Percentiles rank a stretch among this genome's conserved stretches.
Evolutionary conservation across 1,140 invertebrate species (phyloP).

Genomic region (Drosophila sturtevanti): DNA sequence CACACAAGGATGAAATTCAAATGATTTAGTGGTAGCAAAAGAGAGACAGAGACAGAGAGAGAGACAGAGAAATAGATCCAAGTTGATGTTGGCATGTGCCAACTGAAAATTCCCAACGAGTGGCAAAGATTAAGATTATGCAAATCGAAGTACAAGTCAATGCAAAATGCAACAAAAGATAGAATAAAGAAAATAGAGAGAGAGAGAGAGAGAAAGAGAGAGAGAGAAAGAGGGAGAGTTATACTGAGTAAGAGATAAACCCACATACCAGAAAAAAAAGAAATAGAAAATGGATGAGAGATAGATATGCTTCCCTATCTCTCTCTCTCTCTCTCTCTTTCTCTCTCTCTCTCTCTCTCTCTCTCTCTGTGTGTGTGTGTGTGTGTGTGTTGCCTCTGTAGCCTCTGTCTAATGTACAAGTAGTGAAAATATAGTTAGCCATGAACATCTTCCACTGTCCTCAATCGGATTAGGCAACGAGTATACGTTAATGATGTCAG

Average conservation of each 20-base stretch:
- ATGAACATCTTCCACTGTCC: background rate
- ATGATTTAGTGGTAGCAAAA: no score
- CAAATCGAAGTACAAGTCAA: conserved; percentile 67
- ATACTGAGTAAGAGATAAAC: background rate
- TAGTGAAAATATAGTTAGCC: conserved; percentile 6
- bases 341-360: no score
- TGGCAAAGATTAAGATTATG: conserved; percentile 75
- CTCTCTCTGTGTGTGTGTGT: no score
- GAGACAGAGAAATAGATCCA: background rate
- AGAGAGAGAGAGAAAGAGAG: background rate
- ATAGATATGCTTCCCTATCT: no score
- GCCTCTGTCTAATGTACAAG: conserved; percentile 5
- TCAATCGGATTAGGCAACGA: background rate
- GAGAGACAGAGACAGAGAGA: background rate
- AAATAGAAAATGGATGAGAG: no score
- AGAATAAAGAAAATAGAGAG: background rate
- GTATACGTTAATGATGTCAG: conserved; percentile 3
- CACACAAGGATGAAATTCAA: no score
- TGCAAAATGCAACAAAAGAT: conserved; percentile 70
- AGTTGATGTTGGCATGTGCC: background rate
- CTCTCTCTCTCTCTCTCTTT: no score
- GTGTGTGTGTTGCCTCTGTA: no score
- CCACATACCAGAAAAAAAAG: conserved; percentile 1
- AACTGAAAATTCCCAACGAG: conserved; percentile 52
- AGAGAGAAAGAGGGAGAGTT: background rate